Base-by-base conservation (phyloP, 2,113 vertebrate genomes). In the Orientallactaga bullata region DNA sequence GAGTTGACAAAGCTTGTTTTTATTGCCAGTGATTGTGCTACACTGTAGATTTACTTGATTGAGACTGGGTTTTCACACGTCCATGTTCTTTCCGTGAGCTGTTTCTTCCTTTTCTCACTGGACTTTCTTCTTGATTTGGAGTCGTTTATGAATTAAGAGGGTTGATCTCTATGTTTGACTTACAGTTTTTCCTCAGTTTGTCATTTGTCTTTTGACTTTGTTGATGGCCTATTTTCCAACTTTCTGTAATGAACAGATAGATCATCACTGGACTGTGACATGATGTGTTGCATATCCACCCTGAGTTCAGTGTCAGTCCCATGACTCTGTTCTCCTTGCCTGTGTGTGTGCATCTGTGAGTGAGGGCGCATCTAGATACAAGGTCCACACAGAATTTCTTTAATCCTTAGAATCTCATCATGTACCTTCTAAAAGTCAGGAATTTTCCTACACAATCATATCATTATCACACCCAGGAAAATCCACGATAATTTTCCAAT, bases 201-300 rank as follows among this genome's bases (percentile, higher is more conserved):
- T 79, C 37, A 21, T 68, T 92, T 76, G 35, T 55, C 39, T 68
- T 93, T 87, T 51, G 17, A 65, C 60, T 90, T 88, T 60, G 37
- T 24, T 58, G 17, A 76, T 61, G 32, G 2, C 66, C 13, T 66
- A 51, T 26, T 80, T 88, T 85, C 28, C 32, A 77, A 4, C 8
- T 77, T 61, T 84, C n/a, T 63, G 1, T 68, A 23, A 35, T 73
- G 26, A 72, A 61, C 58, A 39, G 73, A 68, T 35, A 51, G 72
- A 66, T 80, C 35, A 11, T 47, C 13, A 5, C 5, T 47, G 42
- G 42, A 8, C 8, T 47, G 42, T 47, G 5, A 47, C 42, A 26
- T 55, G 86, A 90, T 32, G 79, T 65, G 20, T 3, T 9, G 7
- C 30, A n/a, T 35, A 10, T 17, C 6, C 7, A 5, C 16, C 16